A percentile compares a stretch with the other conserved stretches of the same genome.
These are phyloP conservation scores for Limonius californicus DNA, from an alignment of 1,140 invertebrate genomes.

Conservation along the genomic window DNA sequence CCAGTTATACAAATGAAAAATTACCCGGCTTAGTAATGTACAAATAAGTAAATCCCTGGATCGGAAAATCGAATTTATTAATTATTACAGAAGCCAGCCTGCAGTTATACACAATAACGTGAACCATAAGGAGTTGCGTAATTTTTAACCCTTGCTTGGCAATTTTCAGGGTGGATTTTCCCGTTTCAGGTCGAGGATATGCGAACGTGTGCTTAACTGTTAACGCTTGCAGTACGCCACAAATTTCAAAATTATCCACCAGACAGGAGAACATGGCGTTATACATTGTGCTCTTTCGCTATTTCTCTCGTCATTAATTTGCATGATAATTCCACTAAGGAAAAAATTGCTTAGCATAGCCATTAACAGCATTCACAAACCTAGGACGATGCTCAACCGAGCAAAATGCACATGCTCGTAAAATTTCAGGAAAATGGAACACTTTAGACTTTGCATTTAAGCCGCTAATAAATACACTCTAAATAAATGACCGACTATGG, in stretches of 20 bases:
- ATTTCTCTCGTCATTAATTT: constrained; percentile 26
- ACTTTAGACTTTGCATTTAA: constrained; percentile 5
- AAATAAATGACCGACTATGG: neutral
- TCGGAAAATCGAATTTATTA: neutral
- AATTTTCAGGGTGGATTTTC: too few relatives aligned
- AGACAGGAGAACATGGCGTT: constrained; percentile 1
- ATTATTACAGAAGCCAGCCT: too few relatives aligned
- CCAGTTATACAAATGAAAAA: too few relatives aligned
- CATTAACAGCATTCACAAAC: constrained; percentile 23
- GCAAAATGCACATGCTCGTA: constrained; percentile 11
- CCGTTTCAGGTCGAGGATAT: too few relatives aligned
- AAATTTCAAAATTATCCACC: neutral
- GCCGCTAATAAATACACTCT: neutral
- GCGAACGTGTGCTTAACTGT: too few relatives aligned
- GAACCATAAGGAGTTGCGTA: too few relatives aligned
- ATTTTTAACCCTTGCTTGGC: too few relatives aligned
- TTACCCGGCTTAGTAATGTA: neutral
- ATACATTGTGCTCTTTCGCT: neutral
- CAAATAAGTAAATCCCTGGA: neutral
- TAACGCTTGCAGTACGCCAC: neutral
- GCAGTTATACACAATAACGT: too few relatives aligned
- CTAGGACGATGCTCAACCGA: neutral
- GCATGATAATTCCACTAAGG: constrained; percentile 21
- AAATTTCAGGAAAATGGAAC: constrained; percentile 5
- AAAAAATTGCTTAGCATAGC: constrained; percentile 27